phyloP scores from a whole-genome alignment of 2,113 vertebrate species.

The Trematocara variabile region DNA sequence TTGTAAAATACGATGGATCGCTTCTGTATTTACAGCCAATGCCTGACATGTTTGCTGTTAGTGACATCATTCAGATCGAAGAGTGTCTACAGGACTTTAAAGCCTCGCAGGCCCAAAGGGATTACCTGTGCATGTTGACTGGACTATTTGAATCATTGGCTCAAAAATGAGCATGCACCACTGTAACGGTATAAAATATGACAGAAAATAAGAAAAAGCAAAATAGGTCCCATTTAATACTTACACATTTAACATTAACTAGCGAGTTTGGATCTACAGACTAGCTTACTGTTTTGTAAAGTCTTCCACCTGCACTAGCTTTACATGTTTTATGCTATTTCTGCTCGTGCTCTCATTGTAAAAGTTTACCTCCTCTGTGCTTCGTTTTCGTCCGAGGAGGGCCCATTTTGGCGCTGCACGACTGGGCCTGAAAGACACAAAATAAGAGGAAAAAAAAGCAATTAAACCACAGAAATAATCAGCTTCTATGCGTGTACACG shows the following conservation, averaged over 20 bases:
- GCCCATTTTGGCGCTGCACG: constrained; percentile 93
- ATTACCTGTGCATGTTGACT: neutral
- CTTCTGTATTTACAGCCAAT: neutral
- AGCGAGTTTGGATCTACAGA: neutral
- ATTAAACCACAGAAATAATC: neutral
- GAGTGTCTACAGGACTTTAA: neutral
- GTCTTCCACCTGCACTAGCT: neutral
- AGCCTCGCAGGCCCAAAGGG: neutral
- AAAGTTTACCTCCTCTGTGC: constrained; percentile 86
- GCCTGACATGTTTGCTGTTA: neutral
- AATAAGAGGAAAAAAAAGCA: neutral
- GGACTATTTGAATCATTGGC: neutral
- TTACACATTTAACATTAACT: neutral
- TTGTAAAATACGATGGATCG: neutral
- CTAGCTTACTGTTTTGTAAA: neutral
- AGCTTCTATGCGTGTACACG: neutral
- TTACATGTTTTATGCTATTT: neutral
- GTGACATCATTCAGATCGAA: neutral
- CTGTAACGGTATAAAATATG: neutral
- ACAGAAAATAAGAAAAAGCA: neutral
- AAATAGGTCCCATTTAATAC: neutral
- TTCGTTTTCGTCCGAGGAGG: constrained; percentile 90
- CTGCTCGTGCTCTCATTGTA: neutral
- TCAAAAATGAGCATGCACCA: neutral
- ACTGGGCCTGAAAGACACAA: constrained; percentile 80